Conservation (phyloP, 64 coral and sea anemone genomes). For the Montipora efflorescens region DNA sequence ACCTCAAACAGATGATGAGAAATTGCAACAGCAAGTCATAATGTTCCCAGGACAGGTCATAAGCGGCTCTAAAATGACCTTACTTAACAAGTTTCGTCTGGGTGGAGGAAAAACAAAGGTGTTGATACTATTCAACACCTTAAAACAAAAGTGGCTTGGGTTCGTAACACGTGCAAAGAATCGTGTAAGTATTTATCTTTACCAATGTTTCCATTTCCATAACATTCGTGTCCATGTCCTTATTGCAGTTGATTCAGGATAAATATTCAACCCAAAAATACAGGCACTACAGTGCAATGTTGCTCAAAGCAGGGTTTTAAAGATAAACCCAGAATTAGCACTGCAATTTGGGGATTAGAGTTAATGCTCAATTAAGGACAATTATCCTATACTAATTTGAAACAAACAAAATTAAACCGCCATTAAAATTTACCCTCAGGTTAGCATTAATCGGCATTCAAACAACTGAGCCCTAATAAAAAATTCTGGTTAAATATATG, state of each 20-base stretch:
- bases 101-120: slow-evolving; percentile 15
- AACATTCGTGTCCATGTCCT: background rate
- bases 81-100: slow-evolving; percentile 32
- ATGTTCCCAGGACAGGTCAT: slow-evolving; percentile 8
- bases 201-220: background rate
- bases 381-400: background rate
- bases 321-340: background rate
- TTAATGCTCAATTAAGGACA: background rate
- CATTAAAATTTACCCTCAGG: background rate
- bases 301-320: background rate
- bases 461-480: background rate
- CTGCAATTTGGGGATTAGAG: background rate
- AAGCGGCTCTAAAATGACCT: slow-evolving; percentile 20
- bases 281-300: background rate
- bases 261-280: background rate
- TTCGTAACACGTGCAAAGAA: background rate
- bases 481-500: background rate
- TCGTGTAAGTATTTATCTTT: background rate
- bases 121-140: background rate
- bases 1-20: slow-evolving; percentile 4
- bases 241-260: background rate
- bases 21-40: slow-evolving; percentile 14
- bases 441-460: background rate
- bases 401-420: background rate
- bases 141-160: slow-evolving; percentile 12